phyloP scores from a whole-genome alignment of 2,113 vertebrate genomes.

The Tyrannus savana region DNA sequence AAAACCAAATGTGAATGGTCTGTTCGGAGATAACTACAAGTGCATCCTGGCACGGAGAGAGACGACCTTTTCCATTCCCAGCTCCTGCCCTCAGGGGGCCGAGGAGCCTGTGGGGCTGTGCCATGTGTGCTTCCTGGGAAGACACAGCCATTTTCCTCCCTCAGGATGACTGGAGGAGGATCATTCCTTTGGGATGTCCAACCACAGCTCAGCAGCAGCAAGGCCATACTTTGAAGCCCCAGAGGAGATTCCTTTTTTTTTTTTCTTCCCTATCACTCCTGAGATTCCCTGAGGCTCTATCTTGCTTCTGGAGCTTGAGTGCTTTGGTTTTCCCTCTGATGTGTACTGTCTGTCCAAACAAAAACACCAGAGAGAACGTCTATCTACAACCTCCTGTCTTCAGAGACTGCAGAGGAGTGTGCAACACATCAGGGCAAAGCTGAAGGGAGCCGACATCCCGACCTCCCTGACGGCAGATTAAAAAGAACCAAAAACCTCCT shows the following conservation, averaged over 20 bases:
- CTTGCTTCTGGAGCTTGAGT: neutral
- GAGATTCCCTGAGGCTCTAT: neutral
- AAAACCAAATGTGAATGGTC: constrained; percentile 22
- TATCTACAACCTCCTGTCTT: neutral
- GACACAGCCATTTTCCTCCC: accelerated
- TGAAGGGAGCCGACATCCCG: neutral
- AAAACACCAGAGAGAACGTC: neutral
- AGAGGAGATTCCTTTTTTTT: neutral
- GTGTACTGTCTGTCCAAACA: neutral
- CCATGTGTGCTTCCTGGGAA: neutral
- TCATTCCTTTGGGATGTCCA: neutral
- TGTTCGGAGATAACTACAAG: constrained; percentile 6
- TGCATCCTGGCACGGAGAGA: neutral
- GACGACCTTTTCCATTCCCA: neutral
- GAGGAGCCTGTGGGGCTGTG: accelerated
- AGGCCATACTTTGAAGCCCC: neutral
- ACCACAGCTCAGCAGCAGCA: neutral
- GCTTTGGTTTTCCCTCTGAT: neutral
- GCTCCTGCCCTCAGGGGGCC: neutral
- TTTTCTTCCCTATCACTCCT: neutral
- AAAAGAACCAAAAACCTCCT: neutral
- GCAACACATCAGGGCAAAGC: neutral
- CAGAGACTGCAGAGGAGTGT: neutral
- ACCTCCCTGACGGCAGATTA: neutral
- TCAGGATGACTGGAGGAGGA: neutral